A percentile compares a stretch with the other conserved stretches of the same genome.
Conservation (phyloP, 64 coral and sea anemone species). For the Montipora cactus region DNA sequence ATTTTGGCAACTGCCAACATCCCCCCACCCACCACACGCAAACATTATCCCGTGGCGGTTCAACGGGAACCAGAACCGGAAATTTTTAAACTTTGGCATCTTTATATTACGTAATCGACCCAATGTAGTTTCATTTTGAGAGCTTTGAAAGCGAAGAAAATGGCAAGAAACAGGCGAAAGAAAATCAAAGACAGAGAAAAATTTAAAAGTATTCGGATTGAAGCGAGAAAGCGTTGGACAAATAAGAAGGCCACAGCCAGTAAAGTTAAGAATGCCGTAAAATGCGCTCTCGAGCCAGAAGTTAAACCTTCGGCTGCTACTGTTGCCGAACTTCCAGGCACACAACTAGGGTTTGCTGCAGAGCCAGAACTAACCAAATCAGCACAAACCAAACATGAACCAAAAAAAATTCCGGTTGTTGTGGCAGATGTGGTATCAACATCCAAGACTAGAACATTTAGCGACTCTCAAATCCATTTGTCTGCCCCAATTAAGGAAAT, state of each 20-base stretch:
- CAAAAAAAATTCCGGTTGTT: too few species aligned
- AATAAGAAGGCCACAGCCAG: constrained; percentile 2
- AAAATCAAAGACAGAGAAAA: not conserved
- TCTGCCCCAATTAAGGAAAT: constrained; percentile 26
- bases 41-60: too few species aligned
- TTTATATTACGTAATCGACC: too few species aligned
- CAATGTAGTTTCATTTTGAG: too few species aligned
- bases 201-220: not conserved
- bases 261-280: not conserved
- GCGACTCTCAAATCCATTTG: not conserved
- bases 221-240: not conserved
- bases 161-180: not conserved
- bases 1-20: too few species aligned
- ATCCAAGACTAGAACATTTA: not conserved
- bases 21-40: too few species aligned
- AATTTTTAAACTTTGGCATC: too few species aligned
- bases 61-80: too few species aligned
- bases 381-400: not conserved
- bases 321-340: not conserved
- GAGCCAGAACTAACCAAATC: not conserved
- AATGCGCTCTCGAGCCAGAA: not conserved
- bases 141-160: not conserved
- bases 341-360: not conserved
- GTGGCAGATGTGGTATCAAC: not conserved
- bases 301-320: not conserved